These are phyloP conservation scores for Xanthorhoe spadicearia DNA, from an alignment of 2,888 invertebrate genomes.

Conservation along the genomic window DNA sequence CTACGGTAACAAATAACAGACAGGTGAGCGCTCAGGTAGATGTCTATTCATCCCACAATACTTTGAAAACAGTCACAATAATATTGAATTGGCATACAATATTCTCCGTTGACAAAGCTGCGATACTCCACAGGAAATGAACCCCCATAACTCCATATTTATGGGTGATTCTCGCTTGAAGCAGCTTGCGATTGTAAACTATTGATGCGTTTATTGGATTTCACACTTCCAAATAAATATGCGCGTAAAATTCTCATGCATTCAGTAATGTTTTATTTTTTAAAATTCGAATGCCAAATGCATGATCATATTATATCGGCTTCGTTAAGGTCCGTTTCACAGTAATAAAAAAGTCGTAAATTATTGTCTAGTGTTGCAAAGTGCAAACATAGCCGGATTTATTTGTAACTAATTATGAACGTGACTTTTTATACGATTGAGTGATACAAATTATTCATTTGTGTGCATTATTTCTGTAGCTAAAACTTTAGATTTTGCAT, in stretches of 20 bases:
- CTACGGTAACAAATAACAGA: conserved; percentile 45
- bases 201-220: conserved; percentile 59
- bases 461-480: not conserved
- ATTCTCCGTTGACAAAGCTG: conserved; percentile 40
- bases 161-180: conserved; percentile 14
- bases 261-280: conserved; percentile 39
- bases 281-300: conserved; percentile 37
- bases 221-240: conserved; percentile 57
- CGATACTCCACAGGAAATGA: conserved; percentile 8
- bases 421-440: not conserved
- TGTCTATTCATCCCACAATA: conserved; percentile 63
- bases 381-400: conserved; percentile 18
- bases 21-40: conserved; percentile 79
- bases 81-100: conserved; percentile 44
- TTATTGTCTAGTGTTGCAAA: conserved; percentile 37
- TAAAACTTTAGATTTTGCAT: not conserved
- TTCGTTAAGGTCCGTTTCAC: conserved; percentile 57
- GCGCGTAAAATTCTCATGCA: conserved; percentile 37
- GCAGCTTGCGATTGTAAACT: conserved; percentile 42
- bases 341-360: conserved; percentile 61
- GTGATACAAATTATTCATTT: not conserved
- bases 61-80: conserved; percentile 46
- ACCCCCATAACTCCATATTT: not conserved
- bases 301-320: conserved; percentile 44
- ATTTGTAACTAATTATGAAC: not conserved